Conservation (phyloP, 2,888 invertebrate genomes). For the Limnephilus auricula region DNA sequence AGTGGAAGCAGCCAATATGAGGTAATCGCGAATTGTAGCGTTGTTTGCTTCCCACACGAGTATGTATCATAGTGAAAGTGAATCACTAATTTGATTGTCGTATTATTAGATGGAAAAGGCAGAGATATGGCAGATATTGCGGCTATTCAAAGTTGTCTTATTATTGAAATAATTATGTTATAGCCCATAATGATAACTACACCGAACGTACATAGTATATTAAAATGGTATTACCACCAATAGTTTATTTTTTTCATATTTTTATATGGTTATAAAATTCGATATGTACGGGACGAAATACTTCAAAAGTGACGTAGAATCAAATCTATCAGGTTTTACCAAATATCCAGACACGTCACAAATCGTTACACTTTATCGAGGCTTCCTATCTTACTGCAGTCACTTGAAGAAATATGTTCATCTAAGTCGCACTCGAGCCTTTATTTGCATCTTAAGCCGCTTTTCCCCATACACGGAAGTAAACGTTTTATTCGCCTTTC, state of each 20-base stretch:
- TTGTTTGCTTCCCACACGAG: no score
- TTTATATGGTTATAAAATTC: background rate
- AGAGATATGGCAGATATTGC: no score
- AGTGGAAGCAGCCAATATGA: no score
- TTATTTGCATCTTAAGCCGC: background rate
- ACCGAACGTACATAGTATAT: background rate
- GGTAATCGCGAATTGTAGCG: no score
- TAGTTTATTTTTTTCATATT: no score
- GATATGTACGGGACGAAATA: background rate
- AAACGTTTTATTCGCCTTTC: background rate
- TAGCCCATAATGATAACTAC: no score
- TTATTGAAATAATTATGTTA: no score
- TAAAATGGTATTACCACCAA: no score
- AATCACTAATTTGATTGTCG: no score
- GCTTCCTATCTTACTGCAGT: background rate
- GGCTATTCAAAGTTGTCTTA: no score
- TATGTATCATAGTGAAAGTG: no score
- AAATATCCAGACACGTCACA: background rate
- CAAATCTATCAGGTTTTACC: background rate
- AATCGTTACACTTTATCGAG: background rate
- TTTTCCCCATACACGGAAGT: background rate
- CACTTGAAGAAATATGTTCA: background rate
- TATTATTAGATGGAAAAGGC: no score
- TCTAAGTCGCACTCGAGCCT: background rate
- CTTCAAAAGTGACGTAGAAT: background rate